These are phyloP conservation scores for Holcopasites calliopsidis DNA, from an alignment of 1,140 invertebrate genomes.

Conservation along the genomic window DNA sequence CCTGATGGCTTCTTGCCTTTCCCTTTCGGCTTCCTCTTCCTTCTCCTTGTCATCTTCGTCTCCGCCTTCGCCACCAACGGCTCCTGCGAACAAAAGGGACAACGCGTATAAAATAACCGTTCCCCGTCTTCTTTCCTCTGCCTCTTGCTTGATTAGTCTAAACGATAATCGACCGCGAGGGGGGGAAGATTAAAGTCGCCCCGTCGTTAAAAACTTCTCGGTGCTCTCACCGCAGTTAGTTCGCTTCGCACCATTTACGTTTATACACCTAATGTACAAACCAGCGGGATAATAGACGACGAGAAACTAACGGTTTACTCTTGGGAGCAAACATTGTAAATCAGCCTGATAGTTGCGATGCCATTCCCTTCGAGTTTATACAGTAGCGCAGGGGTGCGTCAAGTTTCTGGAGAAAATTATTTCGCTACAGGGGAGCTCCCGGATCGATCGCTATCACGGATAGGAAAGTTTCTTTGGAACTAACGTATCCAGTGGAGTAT, in stretches of 20 bases:
- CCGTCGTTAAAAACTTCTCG: neutral
- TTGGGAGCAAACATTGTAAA: constrained; percentile 45
- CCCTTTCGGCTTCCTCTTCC: constrained; percentile 96
- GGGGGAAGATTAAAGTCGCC: neutral
- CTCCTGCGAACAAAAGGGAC: constrained; percentile 82
- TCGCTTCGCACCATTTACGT: neutral
- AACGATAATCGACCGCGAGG: neutral
- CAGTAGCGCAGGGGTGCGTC: neutral
- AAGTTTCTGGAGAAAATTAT: constrained; percentile 25
- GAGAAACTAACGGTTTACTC: constrained; percentile 40
- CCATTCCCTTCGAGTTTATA: constrained; percentile 19
- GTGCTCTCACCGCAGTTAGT: neutral
- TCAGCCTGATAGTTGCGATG: constrained; percentile 18
- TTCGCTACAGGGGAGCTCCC: neutral
- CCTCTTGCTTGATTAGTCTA: neutral
- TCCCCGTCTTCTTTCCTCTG: neutral
- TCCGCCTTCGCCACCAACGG: constrained; percentile 93
- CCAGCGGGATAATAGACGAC: constrained; percentile 23
- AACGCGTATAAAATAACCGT: neutral
- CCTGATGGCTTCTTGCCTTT: constrained; percentile 94
- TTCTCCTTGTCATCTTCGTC: constrained; percentile 95
- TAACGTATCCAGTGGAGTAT: neutral
- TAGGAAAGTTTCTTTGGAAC: neutral
- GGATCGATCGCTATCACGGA: neutral
- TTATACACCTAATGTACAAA: constrained; percentile 19